Evolutionary conservation across 2,797 vertebrate species (phyloP).

Genomic region (Enteromius argenteus): DNA sequence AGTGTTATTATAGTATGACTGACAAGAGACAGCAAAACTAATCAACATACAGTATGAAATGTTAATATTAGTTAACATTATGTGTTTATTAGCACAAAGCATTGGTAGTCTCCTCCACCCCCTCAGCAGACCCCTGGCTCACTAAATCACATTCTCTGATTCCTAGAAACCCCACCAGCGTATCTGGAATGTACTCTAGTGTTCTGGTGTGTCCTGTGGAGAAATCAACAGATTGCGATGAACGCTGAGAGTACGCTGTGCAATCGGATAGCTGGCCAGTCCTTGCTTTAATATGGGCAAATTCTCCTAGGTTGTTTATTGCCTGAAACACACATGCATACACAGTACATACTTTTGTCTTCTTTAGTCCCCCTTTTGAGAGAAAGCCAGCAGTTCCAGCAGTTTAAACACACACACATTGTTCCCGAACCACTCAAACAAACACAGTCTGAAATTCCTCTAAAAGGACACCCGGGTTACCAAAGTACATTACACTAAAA

Average conservation of each 20-base stretch:
- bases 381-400: slow-evolving; percentile 35
- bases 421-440: slow-evolving; percentile 4
- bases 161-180: slow-evolving; percentile 47
- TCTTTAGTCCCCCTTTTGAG: slow-evolving; percentile 24
- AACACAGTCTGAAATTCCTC: slow-evolving; percentile 15
- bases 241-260: slow-evolving; percentile 12
- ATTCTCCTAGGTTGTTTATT: not conserved
- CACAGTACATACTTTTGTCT: not conserved
- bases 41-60: not conserved
- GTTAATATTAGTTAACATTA: not conserved
- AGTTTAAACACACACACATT: slow-evolving; percentile 19
- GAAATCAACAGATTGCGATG: slow-evolving; percentile 33
- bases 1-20: not conserved
- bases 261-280: slow-evolving; percentile 6
- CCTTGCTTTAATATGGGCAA: slow-evolving; percentile 7
- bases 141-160: slow-evolving; percentile 42
- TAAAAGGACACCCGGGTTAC: slow-evolving; percentile 37
- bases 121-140: slow-evolving; percentile 16
- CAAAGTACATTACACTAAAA: slow-evolving; percentile 24
- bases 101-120: not conserved
- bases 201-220: slow-evolving; percentile 2
- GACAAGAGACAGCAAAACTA: not conserved
- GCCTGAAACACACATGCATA: not conserved
- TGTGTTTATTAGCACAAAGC: not conserved
- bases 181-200: slow-evolving; percentile 22